phyloP scores from a whole-genome alignment of 1,140 invertebrate species.

The Drosophila navojoa region DNA sequence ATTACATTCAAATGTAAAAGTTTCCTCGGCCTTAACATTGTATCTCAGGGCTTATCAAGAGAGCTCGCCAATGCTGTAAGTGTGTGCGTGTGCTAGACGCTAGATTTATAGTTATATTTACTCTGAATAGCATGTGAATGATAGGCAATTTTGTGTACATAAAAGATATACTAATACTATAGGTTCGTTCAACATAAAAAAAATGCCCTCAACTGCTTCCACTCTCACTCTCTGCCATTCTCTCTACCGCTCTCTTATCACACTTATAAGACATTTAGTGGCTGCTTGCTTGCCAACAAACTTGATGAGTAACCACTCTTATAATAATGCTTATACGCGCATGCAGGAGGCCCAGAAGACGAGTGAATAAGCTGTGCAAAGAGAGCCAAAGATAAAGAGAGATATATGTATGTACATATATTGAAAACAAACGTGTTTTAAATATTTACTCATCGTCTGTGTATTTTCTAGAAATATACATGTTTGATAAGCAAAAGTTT shows the following conservation, averaged over 20 bases:
- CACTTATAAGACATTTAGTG: too few relatives aligned
- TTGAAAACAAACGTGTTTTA: too few relatives aligned
- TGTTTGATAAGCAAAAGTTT: neutral
- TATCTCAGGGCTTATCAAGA: slow-evolving; percentile 8
- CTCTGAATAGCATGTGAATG: slow-evolving; percentile 14
- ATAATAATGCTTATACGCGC: neutral
- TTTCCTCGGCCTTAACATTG: neutral
- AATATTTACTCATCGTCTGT: too few relatives aligned
- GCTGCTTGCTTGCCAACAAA: too few relatives aligned
- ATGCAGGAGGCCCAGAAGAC: neutral
- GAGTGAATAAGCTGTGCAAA: neutral
- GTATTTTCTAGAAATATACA: neutral
- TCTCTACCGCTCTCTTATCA: too few relatives aligned
- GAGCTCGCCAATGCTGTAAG: neutral
- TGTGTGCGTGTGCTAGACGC: neutral
- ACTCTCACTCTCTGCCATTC: too few relatives aligned
- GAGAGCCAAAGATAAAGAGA: neutral
- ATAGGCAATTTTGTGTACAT: neutral
- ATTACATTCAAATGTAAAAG: neutral
- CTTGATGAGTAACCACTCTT: neutral
- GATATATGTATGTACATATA: too few relatives aligned
- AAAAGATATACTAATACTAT: neutral
- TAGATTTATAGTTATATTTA: slow-evolving; percentile 21
- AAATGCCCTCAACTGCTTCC: too few relatives aligned
- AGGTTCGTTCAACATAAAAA: too few relatives aligned